A percentile compares a stretch with the other conserved stretches of the same genome.
phyloP scores from a whole-genome alignment of 2,113 vertebrate species.

The Gopherus flavomarginatus region DNA sequence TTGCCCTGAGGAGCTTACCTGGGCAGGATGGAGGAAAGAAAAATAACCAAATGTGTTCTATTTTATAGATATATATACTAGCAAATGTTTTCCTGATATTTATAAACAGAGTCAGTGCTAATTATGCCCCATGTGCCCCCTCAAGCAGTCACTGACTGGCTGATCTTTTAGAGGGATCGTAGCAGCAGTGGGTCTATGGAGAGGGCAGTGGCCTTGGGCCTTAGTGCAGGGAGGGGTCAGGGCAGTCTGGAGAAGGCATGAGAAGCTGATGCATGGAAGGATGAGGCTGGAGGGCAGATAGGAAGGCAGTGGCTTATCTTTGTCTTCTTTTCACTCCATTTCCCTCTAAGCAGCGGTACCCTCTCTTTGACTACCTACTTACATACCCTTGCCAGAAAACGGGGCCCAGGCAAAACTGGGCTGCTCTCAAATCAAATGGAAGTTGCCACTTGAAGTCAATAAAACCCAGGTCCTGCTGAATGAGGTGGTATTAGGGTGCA shows the following conservation, averaged over 20 bases:
- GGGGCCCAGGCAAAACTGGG: not conserved
- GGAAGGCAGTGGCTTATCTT: not conserved
- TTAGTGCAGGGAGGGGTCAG: not conserved
- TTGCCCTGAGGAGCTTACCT: not conserved
- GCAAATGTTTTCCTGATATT: not conserved
- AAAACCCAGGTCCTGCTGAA: not conserved
- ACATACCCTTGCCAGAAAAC: not conserved
- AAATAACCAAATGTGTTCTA: not conserved
- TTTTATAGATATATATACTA: not conserved
- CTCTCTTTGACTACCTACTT: not conserved
- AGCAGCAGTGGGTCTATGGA: not conserved
- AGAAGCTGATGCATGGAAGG: not conserved
- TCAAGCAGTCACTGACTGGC: not conserved
- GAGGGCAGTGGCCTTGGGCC: not conserved
- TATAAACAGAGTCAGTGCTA: not conserved
- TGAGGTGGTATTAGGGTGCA: not conserved
- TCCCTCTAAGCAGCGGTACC: not conserved
- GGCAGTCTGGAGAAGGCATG: not conserved
- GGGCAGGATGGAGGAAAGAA: not conserved
- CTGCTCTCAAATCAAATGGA: not conserved
- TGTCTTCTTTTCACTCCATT: not conserved
- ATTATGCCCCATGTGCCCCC: not conserved
- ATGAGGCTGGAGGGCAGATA: not conserved
- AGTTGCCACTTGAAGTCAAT: not conserved
- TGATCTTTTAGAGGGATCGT: not conserved